Base-by-base conservation (phyloP, 2,888 invertebrate genomes). In the Listrodromus nycthemerus region DNA sequence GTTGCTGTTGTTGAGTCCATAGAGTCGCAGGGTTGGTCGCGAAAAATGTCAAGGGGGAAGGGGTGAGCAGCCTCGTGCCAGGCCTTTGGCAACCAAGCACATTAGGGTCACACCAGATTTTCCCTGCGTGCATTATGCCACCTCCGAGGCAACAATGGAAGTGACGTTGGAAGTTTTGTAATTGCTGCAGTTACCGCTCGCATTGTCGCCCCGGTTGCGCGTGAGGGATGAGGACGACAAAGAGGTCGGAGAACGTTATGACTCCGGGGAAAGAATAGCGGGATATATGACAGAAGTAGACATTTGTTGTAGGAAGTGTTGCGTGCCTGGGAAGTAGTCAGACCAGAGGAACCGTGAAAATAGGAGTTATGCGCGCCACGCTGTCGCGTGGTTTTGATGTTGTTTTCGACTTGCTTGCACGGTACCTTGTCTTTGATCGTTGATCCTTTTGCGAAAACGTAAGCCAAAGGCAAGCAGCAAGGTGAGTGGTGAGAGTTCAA, bases 91-190 rank as follows among this genome's bases (percentile, higher is more conserved):
- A 67, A 41, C 71, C 19, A 27, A 52, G 52, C 69, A 67, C 61
- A 84, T 81, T 84, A 55, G 81, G 81, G 84, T 77, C 65, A 77
- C 50, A 33, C 27, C 58, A 61, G 76, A 45, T 76, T 80, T 55
- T 67, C 80, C 41, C 52, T 13, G 50, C 71, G 41, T 65, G 48
- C 58, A 48, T 63, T 55, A 27, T 48, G 45, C 33, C 33, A 30
- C 45, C 61, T 37, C 66, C 8, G 55, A n/a, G 41, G 33, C 69
- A 55, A 69, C 52, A 50, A 69, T 41, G 48, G 61, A 61, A 76
- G 66, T 67, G 30, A 66, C 19, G 33, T 37, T 63, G 45, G 50
- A 61, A 69, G 74, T 74, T 79, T 79, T 79, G 73, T 82, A 79
- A 82, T 77, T 70, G 82, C 69, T 48, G 66, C 58, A 75, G 55